Evolutionary conservation across 2,113 vertebrate genomes (phyloP).

Genomic region (Nannospalax galili): DNA sequence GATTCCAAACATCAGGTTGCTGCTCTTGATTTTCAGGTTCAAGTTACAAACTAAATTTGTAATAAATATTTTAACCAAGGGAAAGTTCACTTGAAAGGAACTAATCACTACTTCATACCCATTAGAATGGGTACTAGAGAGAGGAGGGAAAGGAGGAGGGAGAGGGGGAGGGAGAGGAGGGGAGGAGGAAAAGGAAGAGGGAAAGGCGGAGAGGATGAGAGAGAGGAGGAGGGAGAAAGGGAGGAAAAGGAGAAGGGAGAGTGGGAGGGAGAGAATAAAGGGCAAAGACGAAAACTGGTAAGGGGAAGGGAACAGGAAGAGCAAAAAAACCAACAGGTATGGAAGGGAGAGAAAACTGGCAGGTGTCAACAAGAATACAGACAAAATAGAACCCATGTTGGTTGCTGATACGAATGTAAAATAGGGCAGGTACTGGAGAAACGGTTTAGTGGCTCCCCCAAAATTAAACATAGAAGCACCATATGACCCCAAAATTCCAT

Average conservation of each 20-base stretch:
- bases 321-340: no score
- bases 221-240: neutral
- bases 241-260: neutral
- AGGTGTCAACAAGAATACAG: no score
- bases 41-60: neutral
- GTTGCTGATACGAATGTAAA: accelerated
- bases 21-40: conserved; percentile 17
- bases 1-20: neutral
- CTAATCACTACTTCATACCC: no score
- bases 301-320: no score
- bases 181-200: neutral
- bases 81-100: neutral
- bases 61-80: neutral
- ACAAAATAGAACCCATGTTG: neutral
- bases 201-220: neutral
- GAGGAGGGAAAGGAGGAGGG: no score
- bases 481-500: neutral
- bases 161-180: neutral
- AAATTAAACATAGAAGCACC: neutral
- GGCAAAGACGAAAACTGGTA: neutral
- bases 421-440: accelerated
- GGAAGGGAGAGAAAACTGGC: neutral
- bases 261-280: neutral
- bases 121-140: neutral
- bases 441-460: no score